A percentile compares a stretch with the other conserved stretches of the same genome.
These are phyloP conservation scores for Intellagama lesueurii DNA, from an alignment of 2,797 vertebrate species.

Conservation along the genomic window DNA sequence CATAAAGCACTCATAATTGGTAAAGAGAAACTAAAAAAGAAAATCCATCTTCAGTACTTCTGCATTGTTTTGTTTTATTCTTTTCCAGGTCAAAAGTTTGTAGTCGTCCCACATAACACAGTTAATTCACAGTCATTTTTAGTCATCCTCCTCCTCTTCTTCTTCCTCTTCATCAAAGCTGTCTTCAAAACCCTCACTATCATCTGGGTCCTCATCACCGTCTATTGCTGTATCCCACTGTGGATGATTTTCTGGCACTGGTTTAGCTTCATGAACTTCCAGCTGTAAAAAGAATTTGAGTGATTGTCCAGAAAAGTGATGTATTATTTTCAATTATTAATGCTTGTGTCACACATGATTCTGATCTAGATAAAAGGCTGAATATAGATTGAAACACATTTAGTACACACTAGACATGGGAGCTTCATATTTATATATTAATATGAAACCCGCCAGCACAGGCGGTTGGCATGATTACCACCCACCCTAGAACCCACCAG, in stretches of 20 bases:
- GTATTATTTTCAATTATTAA: background rate
- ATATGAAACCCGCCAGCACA: no score
- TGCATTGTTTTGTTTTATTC: constrained; percentile 73
- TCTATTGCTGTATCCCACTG: constrained; percentile 99
- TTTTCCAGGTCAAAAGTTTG: constrained; percentile 74
- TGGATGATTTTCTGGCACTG: constrained; percentile 96
- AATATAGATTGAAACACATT: background rate
- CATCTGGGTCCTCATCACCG: constrained; percentile 98
- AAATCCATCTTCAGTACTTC: constrained; percentile 71
- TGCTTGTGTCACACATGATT: background rate
- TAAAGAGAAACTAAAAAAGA: constrained; percentile 74
- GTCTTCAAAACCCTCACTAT: constrained; percentile 98
- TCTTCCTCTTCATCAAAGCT: constrained; percentile 98
- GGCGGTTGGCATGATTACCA: no score
- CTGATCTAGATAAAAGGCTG: background rate
- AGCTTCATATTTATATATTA: no score
- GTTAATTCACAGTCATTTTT: constrained; percentile 68
- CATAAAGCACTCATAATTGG: constrained; percentile 77
- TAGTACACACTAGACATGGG: background rate
- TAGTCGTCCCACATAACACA: constrained; percentile 70
- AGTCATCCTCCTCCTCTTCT: constrained; percentile 84
- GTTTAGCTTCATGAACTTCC: constrained; percentile 98
- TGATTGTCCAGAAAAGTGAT: constrained; percentile 31
- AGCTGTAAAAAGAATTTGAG: constrained; percentile 77
- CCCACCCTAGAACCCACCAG: no score